Evolutionary conservation across 1,140 invertebrate genomes (phyloP).

Genomic region (Scaptomyza graminum): DNA sequence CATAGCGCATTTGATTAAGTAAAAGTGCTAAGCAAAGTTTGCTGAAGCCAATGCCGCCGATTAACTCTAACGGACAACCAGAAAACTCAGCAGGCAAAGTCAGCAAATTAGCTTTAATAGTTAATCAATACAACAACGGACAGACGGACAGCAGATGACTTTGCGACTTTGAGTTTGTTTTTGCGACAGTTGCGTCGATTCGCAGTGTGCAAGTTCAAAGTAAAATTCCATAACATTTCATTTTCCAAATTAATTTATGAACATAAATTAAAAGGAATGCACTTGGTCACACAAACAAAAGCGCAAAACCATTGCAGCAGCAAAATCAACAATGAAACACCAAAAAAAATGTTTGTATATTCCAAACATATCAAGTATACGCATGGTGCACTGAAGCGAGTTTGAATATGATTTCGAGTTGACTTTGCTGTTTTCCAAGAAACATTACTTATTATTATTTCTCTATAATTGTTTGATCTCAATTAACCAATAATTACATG

Average conservation of each 20-base stretch:
- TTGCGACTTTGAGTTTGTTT: conserved; percentile 43
- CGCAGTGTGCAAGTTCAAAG: conserved; percentile 71
- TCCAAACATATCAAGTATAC: conserved; percentile 26
- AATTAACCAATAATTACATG: conserved; percentile 10
- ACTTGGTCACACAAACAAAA: too few relatives aligned
- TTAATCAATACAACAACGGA: conserved; percentile 16
- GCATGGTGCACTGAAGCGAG: not conserved
- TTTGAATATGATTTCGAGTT: not conserved
- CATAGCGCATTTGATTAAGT: conserved; percentile 34
- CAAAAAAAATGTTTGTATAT: not conserved
- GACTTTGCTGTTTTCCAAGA: not conserved
- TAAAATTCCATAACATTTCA: conserved; percentile 77
- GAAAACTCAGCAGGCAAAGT: conserved; percentile 11
- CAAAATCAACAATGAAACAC: too few relatives aligned
- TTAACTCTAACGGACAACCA: conserved; percentile 11
- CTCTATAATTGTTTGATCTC: conserved; percentile 19
- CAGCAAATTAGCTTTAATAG: conserved; percentile 60
- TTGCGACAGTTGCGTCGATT: conserved; percentile 17
- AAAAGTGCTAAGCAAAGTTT: conserved; percentile 18
- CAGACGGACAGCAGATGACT: conserved; percentile 9
- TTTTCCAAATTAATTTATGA: conserved; percentile 81
- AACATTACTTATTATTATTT: not conserved
- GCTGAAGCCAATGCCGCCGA: conserved; percentile 7
- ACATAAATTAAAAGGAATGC: conserved; percentile 71
- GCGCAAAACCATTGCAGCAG: too few relatives aligned